A percentile compares a stretch with the other conserved stretches of the same genome.
Conservation (phyloP, 2,113 vertebrate genomes). For the Suricata suricatta region DNA sequence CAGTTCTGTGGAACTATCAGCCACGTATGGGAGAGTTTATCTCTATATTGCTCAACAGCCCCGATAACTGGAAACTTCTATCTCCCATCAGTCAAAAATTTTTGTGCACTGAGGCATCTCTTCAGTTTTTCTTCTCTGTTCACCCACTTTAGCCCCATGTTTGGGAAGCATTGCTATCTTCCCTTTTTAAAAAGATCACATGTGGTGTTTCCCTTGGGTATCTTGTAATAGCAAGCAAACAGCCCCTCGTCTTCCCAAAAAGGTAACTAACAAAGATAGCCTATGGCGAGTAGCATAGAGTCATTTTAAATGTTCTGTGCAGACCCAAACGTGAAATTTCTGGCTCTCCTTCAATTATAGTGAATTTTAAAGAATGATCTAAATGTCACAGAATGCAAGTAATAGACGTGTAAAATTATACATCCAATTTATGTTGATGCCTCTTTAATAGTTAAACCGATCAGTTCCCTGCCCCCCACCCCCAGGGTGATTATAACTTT, state of each 20-base stretch:
- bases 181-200: background rate
- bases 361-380: background rate
- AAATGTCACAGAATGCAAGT: background rate
- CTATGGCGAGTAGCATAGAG: background rate
- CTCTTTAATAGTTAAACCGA: background rate
- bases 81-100: background rate
- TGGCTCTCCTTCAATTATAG: background rate
- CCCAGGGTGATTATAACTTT: background rate
- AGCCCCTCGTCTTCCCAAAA: background rate
- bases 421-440: background rate
- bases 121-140: slow-evolving; percentile 9
- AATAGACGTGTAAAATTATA: background rate
- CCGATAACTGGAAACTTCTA: background rate
- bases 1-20: background rate
- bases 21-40: background rate
- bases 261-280: background rate
- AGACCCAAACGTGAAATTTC: background rate
- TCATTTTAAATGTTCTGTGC: background rate
- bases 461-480: background rate
- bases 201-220: slow-evolving; percentile 1
- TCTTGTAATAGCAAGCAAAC: background rate
- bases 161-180: background rate
- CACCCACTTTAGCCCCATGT: background rate
- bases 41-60: background rate
- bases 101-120: background rate